Conservation (phyloP, 2,797 vertebrate genomes). For the Aplochiton taeniatus region DNA sequence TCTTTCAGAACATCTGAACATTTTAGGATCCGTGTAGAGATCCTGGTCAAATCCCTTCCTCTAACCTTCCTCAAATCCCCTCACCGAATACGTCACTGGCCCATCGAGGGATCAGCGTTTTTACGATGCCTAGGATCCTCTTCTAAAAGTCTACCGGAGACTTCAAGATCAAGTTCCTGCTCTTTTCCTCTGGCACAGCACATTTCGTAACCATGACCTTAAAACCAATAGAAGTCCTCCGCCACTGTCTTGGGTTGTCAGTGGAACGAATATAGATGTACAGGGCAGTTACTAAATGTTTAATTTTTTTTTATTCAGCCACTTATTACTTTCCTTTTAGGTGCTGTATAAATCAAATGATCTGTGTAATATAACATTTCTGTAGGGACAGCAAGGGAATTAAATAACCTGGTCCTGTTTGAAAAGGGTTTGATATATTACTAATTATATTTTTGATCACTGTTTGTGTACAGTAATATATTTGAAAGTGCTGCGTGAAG, state of each 20-base stretch:
- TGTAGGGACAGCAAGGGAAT: no score
- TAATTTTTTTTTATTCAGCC: neutral
- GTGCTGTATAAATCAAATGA: no score
- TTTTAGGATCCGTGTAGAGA: neutral
- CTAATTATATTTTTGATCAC: no score
- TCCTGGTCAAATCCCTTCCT: neutral
- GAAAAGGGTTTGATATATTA: no score
- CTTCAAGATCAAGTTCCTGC: conserved; percentile 34
- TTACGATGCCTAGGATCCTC: conserved; percentile 22
- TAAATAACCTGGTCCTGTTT: no score
- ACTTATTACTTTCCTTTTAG: no score
- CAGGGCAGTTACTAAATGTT: neutral
- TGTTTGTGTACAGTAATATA: no score
- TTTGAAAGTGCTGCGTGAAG: no score
- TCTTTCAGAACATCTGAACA: no score
- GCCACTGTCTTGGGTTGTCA: no score
- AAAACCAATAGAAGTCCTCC: conserved; percentile 19
- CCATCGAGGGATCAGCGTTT: conserved; percentile 22
- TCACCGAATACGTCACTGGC: conserved; percentile 1
- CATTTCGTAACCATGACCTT: conserved; percentile 27
- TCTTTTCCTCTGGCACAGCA: conserved; percentile 32
- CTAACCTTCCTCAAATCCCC: neutral
- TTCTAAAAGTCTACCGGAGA: conserved; percentile 26
- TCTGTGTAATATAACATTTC: no score
- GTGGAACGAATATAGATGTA: no score